Percentiles rank a stretch among this genome's conserved stretches.
phyloP scores from a whole-genome alignment of 2,888 invertebrate genomes.

The Proisotoma minuta region DNA sequence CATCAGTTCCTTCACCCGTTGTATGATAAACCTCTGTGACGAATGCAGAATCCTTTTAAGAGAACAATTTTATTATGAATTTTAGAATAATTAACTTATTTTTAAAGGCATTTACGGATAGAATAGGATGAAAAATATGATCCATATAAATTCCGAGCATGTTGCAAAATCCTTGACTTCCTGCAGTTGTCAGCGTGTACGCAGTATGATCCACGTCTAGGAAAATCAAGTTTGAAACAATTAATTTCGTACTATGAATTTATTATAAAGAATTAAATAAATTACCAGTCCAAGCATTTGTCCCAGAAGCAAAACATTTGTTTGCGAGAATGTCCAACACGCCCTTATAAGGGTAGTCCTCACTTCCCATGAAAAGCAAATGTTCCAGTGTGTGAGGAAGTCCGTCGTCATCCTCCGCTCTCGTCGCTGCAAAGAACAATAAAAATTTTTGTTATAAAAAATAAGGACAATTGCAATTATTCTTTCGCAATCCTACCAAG shows the following conservation, averaged over 20 bases:
- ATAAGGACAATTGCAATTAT: neutral
- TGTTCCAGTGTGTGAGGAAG: conserved; percentile 89
- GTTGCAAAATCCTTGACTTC: conserved; percentile 78
- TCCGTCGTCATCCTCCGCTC: conserved; percentile 86
- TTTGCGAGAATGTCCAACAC: conserved; percentile 83
- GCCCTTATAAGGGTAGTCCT: conserved; percentile 84
- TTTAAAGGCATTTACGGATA: conserved; percentile 58
- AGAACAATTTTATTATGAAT: neutral
- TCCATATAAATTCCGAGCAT: conserved; percentile 87
- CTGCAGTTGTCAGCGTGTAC: conserved; percentile 83
- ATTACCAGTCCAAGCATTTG: conserved; percentile 80
- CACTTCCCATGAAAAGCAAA: conserved; percentile 82
- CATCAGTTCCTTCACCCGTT: conserved; percentile 80
- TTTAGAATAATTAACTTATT: neutral
- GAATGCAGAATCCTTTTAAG: conserved; percentile 67
- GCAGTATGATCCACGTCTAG: conserved; percentile 74
- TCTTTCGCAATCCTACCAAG: conserved; percentile 61
- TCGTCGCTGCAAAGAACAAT: conserved; percentile 63
- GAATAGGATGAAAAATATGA: conserved; percentile 77
- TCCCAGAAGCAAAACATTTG: conserved; percentile 82
- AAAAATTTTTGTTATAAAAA: neutral
- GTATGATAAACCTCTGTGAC: conserved; percentile 89
- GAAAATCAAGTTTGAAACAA: conserved; percentile 8
- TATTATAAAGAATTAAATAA: conserved; percentile 7
- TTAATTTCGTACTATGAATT: neutral